Evolutionary conservation across 1,140 invertebrate species (phyloP), one percentile per base, ranked within the genome.

Genomic region (Phthorimaea operculella): DNA sequence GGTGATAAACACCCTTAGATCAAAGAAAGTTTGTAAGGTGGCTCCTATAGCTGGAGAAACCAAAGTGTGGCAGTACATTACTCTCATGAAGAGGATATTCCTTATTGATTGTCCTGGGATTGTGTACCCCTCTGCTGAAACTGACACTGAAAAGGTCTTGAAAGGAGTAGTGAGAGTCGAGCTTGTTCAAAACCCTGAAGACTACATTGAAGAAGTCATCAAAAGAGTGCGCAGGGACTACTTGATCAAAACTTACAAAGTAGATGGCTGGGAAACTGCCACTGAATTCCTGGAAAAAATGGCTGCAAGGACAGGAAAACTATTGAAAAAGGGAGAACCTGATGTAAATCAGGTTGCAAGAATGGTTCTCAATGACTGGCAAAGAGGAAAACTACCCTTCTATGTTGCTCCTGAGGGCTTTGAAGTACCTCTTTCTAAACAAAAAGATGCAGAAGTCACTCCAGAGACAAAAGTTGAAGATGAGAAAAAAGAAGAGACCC

Each of bases 61-160:
- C 0, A 99, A 99, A 89, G 95, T 97, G 0, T 99, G 98, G 98
- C 98, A 99, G 76, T 99, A 99, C 76, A 98, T 99, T 50, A 98
- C 97, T 0, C 82, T 99, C 18, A 99, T 99, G 98, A 92, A 92
- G 63, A 89, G 94, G 63, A 99, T 99, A 69, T 99, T 96, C 76
- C 85, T 99, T 4, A 99, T 99, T 63, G 98, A 99, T 88, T 99
- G 98, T 88, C 98, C 98, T 17, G 98, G 98, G 45, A 93, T 99
- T 60, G 98, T 99, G 17, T 98, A 99, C 87, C 96, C 97, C 11
- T 93, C 93, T 4, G 90, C 92, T 44, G 97, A 98, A 85, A 91
- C 91, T 6, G 97, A 99, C 65, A 93, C 94, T 1, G 97, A 99
- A 66, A 97, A 98, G 81, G 97, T 99, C 42, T 85, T 99, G 0